A percentile compares a stretch with the other conserved stretches of the same genome.
Conservation (phyloP, 2,113 vertebrate genomes). For the Ascaphus truei region DNA sequence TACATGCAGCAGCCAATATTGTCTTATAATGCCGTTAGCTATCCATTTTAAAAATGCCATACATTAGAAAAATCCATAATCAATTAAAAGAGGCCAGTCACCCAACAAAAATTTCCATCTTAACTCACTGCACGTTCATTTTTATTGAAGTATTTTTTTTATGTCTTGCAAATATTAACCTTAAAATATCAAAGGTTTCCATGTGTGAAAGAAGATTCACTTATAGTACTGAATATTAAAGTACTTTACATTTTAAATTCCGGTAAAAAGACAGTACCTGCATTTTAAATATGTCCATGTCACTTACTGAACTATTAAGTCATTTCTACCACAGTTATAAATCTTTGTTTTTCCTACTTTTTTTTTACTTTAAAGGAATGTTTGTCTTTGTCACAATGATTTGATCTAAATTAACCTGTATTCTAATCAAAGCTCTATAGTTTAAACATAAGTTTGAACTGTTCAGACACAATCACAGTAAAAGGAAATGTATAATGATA, state of each 20-base stretch:
- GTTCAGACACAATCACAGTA: too few relatives aligned
- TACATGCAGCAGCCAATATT: background rate
- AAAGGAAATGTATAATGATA: too few relatives aligned
- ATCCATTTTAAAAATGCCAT: conserved; percentile 33
- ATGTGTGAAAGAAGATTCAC: conserved; percentile 42
- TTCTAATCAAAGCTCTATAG: too few relatives aligned
- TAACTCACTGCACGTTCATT: conserved; percentile 42
- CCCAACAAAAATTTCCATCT: conserved; percentile 44
- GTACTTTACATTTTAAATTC: conserved; percentile 5
- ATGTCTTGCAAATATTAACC: conserved; percentile 18
- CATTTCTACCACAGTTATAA: too few relatives aligned
- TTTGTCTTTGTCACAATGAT: too few relatives aligned
- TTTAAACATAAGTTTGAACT: too few relatives aligned
- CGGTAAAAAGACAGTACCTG: conserved; percentile 13
- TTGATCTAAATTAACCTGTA: too few relatives aligned
- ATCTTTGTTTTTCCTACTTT: too few relatives aligned
- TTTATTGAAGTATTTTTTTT: conserved; percentile 39
- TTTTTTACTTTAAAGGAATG: too few relatives aligned
- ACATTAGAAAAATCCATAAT: conserved; percentile 40
- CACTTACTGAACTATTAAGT: too few relatives aligned
- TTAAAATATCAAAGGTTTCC: conserved; percentile 47
- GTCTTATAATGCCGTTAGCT: background rate
- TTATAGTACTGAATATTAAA: conserved; percentile 36
- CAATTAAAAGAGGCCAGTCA: conserved; percentile 40
- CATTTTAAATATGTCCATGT: background rate